Base-by-base conservation (phyloP, 2,113 vertebrate genomes). In the Esox niger region DNA sequence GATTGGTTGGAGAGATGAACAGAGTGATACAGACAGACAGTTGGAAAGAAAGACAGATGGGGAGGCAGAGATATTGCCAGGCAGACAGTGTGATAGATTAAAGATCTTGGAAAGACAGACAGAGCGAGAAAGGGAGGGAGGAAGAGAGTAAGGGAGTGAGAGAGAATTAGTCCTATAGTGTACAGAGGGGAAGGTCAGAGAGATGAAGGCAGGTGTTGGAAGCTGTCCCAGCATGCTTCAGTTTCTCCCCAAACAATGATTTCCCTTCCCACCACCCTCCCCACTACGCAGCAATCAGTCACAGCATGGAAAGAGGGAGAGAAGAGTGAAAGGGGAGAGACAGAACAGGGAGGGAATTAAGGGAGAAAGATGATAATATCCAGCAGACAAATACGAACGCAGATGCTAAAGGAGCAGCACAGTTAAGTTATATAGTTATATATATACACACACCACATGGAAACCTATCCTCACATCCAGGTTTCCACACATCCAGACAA, bases 131-230 rank as follows among this genome's bases (percentile, higher is more conserved):
- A 65, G 7, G 52, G 29, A 57, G 43, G 23, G 20, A 17, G 13
- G 2, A n/a, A 66, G 73, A 29, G 25, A 26, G 56, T 59, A 15
- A 68, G 10, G 47, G 33, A 26, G 35, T 47, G 47, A 9, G 55
- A 43, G 55, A 30, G 66, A 21, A 73, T 64, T 15, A 76, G 76
- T 81, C 70, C 74, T n/a, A n/a, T 66, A 43, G 9, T 79, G 67
- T 31, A 63, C 13, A 58, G 56, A 76, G 60, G 60, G 69, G 74
- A 82, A 83, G 79, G 82, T 83, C 80, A 75, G 64, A 66, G 73
- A 72, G 71, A 64, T 52, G 68, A 69, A 72, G 77, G 69, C 75
- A 83, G 81, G 83, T 83, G 79, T 82, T 84, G 43, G 60, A 61
- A 62, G 65, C 69, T 25, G 32, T 83, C 80, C 79, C 80, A 64